A percentile compares a stretch with the other conserved stretches of the same genome.
phyloP scores from a whole-genome alignment of 2,797 vertebrate genomes.

The Oreochromis grahami region DNA sequence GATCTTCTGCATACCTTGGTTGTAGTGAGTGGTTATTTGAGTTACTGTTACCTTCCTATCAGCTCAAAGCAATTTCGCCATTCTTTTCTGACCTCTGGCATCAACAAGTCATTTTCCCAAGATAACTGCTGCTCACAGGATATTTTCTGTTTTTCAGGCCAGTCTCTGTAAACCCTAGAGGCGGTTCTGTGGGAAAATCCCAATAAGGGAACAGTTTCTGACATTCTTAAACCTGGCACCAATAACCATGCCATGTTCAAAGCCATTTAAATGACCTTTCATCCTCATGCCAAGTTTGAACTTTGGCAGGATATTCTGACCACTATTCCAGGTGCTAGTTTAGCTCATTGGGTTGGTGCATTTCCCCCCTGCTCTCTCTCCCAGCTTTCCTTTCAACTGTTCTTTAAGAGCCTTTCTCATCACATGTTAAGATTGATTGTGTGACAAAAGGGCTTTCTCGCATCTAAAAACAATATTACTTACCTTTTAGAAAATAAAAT shows the following conservation, averaged over 20 bases:
- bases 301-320: neutral
- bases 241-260: accelerated
- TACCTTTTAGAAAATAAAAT: neutral
- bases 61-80: neutral
- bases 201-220: neutral
- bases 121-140: accelerated
- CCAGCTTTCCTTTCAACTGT: neutral
- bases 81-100: neutral
- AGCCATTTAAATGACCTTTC: neutral
- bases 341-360: neutral
- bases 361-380: accelerated
- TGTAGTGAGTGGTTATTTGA: neutral
- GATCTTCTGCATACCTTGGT: neutral
- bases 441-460: neutral
- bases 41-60: neutral
- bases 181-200: accelerated
- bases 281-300: neutral
- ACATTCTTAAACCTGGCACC: neutral
- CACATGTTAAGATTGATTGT: neutral
- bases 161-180: neutral
- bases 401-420: neutral
- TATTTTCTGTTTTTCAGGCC: neutral
- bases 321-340: neutral
- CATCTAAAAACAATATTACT: neutral
- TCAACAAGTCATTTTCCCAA: neutral